phyloP scores from a whole-genome alignment of 2,797 vertebrate genomes.

The Odontamblyopus lacepedii region DNA sequence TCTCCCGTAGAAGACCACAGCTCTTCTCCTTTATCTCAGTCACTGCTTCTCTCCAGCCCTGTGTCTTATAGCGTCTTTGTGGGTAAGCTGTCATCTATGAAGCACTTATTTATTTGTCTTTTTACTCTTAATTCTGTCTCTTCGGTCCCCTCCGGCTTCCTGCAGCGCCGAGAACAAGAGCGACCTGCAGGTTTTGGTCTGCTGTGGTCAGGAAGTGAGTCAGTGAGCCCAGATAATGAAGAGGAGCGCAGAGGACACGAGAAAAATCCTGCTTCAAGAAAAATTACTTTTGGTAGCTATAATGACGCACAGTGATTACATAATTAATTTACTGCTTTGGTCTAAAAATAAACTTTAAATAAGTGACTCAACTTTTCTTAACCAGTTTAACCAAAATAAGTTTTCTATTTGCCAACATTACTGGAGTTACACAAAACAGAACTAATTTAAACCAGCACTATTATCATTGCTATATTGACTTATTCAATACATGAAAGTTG shows the following conservation, averaged over 20 bases:
- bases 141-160: slow-evolving; percentile 84
- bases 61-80: slow-evolving; percentile 72
- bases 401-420: too few species aligned
- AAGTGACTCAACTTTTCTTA: not conserved
- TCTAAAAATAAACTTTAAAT: not conserved
- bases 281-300: slow-evolving; percentile 16
- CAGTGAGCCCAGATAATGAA: slow-evolving; percentile 80
- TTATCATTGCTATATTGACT: too few species aligned
- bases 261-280: slow-evolving; percentile 28
- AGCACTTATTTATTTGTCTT: slow-evolving; percentile 97
- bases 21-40: slow-evolving; percentile 92
- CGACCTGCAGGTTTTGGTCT: slow-evolving; percentile 72
- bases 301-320: not conserved
- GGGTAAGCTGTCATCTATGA: slow-evolving; percentile 91
- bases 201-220: slow-evolving; percentile 82
- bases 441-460: too few species aligned
- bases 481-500: too few species aligned
- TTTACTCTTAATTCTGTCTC: slow-evolving; percentile 90
- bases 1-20: slow-evolving; percentile 89
- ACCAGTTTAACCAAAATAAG: not conserved
- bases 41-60: slow-evolving; percentile 64
- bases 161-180: slow-evolving; percentile 84
- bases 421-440: too few species aligned
- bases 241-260: slow-evolving; percentile 57
- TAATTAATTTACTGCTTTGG: too few species aligned